Conservation (phyloP, 35 echinoderm and acorn worm species). For the Amphiura filiformis region DNA sequence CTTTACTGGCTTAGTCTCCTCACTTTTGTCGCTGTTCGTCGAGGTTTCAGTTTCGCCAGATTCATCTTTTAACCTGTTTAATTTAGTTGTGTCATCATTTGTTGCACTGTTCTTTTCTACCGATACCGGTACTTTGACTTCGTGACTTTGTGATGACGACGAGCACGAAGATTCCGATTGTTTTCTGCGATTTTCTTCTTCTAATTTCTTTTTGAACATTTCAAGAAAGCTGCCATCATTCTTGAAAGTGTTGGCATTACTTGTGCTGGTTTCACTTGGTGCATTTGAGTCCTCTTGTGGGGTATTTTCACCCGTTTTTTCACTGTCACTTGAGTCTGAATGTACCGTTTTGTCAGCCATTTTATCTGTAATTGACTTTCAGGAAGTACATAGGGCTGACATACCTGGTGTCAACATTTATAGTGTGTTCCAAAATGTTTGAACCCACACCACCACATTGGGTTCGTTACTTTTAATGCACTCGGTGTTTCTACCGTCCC, state of each 20-base stretch:
- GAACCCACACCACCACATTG: too few species aligned
- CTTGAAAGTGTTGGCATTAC: constrained; percentile 26
- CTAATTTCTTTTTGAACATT: constrained; percentile 51
- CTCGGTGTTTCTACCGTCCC: too few species aligned
- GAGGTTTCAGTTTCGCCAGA: too few species aligned
- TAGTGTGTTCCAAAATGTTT: too few species aligned
- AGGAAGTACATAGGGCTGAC: background rate
- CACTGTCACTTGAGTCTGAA: background rate
- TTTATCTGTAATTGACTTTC: background rate
- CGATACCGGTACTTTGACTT: background rate
- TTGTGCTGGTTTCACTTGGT: background rate
- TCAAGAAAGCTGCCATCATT: constrained; percentile 66
- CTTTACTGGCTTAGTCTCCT: too few species aligned
- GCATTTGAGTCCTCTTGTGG: background rate
- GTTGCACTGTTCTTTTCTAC: background rate
- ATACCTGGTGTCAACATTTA: too few species aligned
- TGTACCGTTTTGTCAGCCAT: background rate
- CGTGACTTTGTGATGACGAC: background rate
- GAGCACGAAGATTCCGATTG: background rate
- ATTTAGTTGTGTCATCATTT: too few species aligned
- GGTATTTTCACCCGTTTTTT: background rate
- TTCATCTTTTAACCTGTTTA: too few species aligned
- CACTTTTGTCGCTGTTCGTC: too few species aligned
- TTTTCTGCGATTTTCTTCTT: constrained; percentile 25
- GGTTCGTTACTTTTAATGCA: too few species aligned